Base-by-base conservation (phyloP, 2,888 invertebrate species). In the Melanotus villosus region DNA sequence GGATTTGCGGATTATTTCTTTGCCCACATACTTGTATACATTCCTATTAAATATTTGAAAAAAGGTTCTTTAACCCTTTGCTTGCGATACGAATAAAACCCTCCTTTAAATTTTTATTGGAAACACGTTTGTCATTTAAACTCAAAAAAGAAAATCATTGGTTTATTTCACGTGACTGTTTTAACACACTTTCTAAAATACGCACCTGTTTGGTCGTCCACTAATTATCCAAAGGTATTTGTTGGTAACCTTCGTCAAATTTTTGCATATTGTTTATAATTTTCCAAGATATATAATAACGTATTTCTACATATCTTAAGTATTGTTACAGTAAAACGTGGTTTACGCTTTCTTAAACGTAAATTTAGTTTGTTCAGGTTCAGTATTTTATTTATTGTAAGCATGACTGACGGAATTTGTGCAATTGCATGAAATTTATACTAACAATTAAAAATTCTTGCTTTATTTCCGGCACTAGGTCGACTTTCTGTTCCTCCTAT, bases 181-280 rank as follows among this genome's bases (percentile, higher is more conserved):
- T 23, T 52, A 52, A 30, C 52, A 52, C 30, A 52, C 52, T 52
- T 52, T 52, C 52, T 32, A 52, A 45, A 45, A 32, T 14, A 16
- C 52, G 52, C 52, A 52, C 52, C 52, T 52, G 52, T 52, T 52
- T 10, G 38, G 38, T 4, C 14, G 38, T 14, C 21, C 41, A 9
- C 1, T 23, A n/a, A 16, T 30, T 18, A 6, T 30, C 18, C 30
- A 16, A 32, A 30, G 23, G 30, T 18, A 10, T 47, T 23, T 47
- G 23, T 23, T 23, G 47, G 23, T 23, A 23, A 23, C 7, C 2
- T 41, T 16, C 41, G 2, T 9, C n/a, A 9, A 6, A 6, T 3
- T 41, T 41, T 16, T 5, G 26, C 26, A 26, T 7, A 7, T 26
- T 26, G 26, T 26, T 26, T 26, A 26, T 7, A 26, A 26, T n/a